These are phyloP conservation scores for Pomacea maculata DNA, from an alignment of 1,140 invertebrate genomes.

Conservation along the genomic window DNA sequence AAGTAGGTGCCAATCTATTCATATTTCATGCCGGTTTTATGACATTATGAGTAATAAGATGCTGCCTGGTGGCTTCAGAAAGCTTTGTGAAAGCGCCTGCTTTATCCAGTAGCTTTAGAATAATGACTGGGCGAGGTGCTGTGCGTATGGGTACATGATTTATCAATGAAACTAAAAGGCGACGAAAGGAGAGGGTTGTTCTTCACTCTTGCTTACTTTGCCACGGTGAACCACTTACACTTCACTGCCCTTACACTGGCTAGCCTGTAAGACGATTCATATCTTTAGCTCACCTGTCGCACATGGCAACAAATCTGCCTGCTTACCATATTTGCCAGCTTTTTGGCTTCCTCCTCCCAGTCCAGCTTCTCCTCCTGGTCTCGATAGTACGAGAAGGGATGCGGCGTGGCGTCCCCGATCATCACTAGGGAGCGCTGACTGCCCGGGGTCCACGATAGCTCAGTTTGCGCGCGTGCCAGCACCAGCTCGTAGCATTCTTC, in stretches of 20 bases:
- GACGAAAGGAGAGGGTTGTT: too few species aligned
- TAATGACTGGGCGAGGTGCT: too few species aligned
- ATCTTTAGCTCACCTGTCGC: too few species aligned
- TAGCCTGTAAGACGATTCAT: neutral
- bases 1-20: too few species aligned
- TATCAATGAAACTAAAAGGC: too few species aligned
- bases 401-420: conserved; percentile 55
- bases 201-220: neutral
- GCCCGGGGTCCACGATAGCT: conserved; percentile 55
- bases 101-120: too few species aligned
- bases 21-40: too few species aligned
- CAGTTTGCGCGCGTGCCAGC: conserved; percentile 43
- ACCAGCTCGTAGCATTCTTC: conserved; percentile 57
- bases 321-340: conserved; percentile 27
- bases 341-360: conserved; percentile 46
- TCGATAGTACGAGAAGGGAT: conserved; percentile 35
- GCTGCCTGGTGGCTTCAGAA: too few species aligned
- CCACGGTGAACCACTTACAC: neutral
- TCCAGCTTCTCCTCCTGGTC: conserved; percentile 39
- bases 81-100: too few species aligned
- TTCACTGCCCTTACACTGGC: neutral
- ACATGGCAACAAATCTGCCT: too few species aligned
- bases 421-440: conserved; percentile 50
- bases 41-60: too few species aligned
- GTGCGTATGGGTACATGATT: too few species aligned